These are phyloP conservation scores for Alloscopus bannaensis DNA, from an alignment of 2,888 invertebrate genomes.

Conservation along the genomic window DNA sequence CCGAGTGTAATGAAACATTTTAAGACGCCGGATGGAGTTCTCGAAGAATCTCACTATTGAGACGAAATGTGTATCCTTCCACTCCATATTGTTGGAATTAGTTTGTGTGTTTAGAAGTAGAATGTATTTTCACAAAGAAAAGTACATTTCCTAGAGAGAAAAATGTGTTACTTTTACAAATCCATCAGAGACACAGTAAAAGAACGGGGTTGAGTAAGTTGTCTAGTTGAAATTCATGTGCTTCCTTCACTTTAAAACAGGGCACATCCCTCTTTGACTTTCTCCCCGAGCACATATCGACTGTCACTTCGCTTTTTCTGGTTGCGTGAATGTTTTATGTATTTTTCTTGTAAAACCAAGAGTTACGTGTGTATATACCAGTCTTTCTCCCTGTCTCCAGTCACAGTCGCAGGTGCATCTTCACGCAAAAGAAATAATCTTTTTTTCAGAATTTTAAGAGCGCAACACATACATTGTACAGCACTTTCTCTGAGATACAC, in stretches of 20 bases:
- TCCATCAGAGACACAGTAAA: neutral
- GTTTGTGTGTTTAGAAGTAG: neutral
- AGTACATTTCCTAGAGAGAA: neutral
- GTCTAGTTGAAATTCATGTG: constrained; percentile 14
- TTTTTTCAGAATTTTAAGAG: neutral
- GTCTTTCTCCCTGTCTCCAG: neutral
- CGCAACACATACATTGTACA: neutral
- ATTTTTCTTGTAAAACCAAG: neutral
- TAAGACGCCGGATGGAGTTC: constrained; percentile 3
- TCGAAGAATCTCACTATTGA: no score
- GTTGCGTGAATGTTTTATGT: neutral
- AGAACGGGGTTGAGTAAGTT: neutral
- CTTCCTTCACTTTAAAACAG: neutral
- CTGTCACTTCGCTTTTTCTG: neutral
- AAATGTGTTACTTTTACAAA: neutral
- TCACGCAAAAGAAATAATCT: neutral
- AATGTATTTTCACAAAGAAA: neutral
- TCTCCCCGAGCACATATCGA: neutral
- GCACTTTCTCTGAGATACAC: neutral
- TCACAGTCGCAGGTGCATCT: constrained; percentile 6
- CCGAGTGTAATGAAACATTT: no score
- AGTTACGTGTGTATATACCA: neutral
- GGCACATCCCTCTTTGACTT: neutral
- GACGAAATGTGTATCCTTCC: no score
- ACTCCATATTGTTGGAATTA: neutral